Percentiles rank a stretch among this genome's conserved stretches.
phyloP scores from a whole-genome alignment of 2,797 vertebrate genomes.

The Gymnothorax javanicus region DNA sequence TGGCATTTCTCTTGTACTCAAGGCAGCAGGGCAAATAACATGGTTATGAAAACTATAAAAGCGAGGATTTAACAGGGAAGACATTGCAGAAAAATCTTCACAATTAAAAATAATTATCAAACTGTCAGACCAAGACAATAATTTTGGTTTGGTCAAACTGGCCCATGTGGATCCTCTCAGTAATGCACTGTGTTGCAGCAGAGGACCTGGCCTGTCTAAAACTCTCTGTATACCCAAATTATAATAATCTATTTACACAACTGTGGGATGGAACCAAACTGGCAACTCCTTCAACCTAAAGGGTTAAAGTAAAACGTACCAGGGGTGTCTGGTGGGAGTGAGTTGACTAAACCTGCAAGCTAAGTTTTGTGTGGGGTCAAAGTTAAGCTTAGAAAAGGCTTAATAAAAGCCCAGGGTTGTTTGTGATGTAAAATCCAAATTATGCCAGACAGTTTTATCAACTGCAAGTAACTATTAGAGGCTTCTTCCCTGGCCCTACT shows the following conservation, averaged over 20 bases:
- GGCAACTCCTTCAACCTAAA: conserved; percentile 54
- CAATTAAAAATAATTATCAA: conserved; percentile 34
- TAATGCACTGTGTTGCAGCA: background rate
- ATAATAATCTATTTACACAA: conserved; percentile 59
- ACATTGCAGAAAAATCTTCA: conserved; percentile 38
- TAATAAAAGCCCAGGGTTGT: conserved; percentile 9
- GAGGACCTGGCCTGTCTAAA: conserved; percentile 31
- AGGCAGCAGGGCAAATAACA: conserved; percentile 39
- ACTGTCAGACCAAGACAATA: conserved; percentile 31
- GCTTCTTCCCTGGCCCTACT: background rate
- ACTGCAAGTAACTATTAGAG: conserved; percentile 10
- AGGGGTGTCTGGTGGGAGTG: conserved; percentile 55
- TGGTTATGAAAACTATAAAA: conserved; percentile 31
- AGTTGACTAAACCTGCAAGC: conserved; percentile 46
- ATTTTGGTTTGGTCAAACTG: conserved; percentile 27
- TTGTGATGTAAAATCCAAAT: background rate
- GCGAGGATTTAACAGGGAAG: conserved; percentile 30
- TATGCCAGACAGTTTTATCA: background rate
- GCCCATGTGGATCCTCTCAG: conserved; percentile 27
- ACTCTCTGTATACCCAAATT: conserved; percentile 44
- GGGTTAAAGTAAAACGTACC: conserved; percentile 66
- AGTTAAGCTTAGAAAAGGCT: conserved; percentile 7
- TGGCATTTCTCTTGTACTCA: conserved; percentile 20
- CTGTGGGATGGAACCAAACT: conserved; percentile 53
- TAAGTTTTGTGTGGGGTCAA: conserved; percentile 39